Base-by-base conservation (phyloP, 1,140 invertebrate species). In the Drosophila gunungcola region DNA sequence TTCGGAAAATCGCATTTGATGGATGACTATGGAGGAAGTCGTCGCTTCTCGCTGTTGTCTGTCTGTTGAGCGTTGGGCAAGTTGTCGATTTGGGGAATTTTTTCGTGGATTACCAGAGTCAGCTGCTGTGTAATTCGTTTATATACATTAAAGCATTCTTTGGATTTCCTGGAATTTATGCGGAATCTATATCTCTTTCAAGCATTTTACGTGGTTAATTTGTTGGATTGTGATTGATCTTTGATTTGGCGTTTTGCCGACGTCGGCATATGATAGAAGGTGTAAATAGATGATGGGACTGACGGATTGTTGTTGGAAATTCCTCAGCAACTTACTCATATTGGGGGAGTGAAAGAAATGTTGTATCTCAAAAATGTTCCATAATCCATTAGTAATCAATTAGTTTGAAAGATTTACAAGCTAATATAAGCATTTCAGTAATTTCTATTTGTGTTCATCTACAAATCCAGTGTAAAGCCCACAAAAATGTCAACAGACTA, bases 161-260 rank as follows among this genome's bases (percentile, higher is more conserved):
- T 88, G 70, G 63, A 83, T 89, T 88, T 88, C 84, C 84, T 80
- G 83, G 84, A 88, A 88, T 88, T 89, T 83, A 88, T 77, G 67
- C 67, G 75, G 84, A 88, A 83, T 89, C 62, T 77, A 58, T 68
- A 49, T 61, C 39, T 43, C 36, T 38, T 41, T 55, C 38, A 36
- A 27, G 51, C 29, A 13, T 34, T 52, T 55, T 48, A 38, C 10
- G 16, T 27, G 56, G 10, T 54, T 60, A 29, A 48, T 49, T 63
- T 67, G 53, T 82, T 55, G 34, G 61, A 57, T 76, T 84, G 82
- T 86, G 82, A 86, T 86, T 88, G 78, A 88, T 85, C 83, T 88
- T 82, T 82, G 73, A 74, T 65, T 81, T 68, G 73, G 72, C 61
- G 67, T 56, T 80, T 65, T 76, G 72, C 78, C 72, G 61, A 60